Base-by-base conservation (phyloP, 2,797 vertebrate genomes). In the Pteronotus mesoamericanus region DNA sequence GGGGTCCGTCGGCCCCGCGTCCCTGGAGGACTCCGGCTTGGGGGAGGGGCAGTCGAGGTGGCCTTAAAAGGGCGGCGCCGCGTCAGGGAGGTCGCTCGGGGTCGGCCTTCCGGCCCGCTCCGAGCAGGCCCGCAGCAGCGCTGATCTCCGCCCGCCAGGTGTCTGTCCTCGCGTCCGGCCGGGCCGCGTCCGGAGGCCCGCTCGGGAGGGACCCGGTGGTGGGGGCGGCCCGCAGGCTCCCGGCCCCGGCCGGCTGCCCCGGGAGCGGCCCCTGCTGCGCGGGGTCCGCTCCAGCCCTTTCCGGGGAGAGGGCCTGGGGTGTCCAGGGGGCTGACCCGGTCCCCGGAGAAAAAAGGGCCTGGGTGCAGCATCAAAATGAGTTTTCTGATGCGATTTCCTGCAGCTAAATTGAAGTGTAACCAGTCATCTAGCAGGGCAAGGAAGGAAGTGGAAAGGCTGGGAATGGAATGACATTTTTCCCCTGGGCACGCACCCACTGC, bases 391-490 rank as follows among this genome's bases (percentile, higher is more conserved):
- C 61, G 79, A 86, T 96, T 98, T 97, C 97, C 96, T 97, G 94
- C 48, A 72, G 74, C 82, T 80, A 32, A 85, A 64, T 84, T 93
- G 78, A 88, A 94, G 69, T 83, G 59, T 74, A 86, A 82, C 78
- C 79, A 48, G 64, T 68, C 66, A 29, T 82, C 84, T 88, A 44
- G 57, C 92, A 46, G 59, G 46, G 64, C 87, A 26, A 77, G 86
- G 91, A 77, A 96, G 96, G 95, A 97, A 98, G 93, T 85, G 86
- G 55, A 80, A 89, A 87, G 90, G 96, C 97, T 97, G 97, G 97
- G 97, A 98, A 97, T 93, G 93, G 90, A 97, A 97, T 97, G 94
- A 95, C 94, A 80, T 93, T 96, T 95, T 72, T 84, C 96, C 95
- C 97, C 48, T 87, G 96, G 96, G 97, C 82, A 61, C 89, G 57